Conservation (phyloP, 1,140 invertebrate species). For the Drosophila athabasca region DNA sequence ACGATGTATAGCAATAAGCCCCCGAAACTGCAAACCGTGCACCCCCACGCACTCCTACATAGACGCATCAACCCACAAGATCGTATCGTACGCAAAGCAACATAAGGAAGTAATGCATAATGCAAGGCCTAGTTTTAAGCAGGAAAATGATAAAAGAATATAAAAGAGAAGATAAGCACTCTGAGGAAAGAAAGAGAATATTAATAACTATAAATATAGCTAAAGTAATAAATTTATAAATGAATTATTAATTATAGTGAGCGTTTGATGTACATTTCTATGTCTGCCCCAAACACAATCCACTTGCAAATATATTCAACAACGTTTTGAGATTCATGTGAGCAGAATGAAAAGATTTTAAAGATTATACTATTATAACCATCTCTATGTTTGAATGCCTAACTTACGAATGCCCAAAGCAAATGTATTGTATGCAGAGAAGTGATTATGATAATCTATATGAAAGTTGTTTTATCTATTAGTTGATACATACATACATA, state of each 20-base stretch:
- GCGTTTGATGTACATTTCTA: constrained; percentile 76
- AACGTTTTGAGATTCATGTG: constrained; percentile 50
- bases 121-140: constrained; percentile 58
- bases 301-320: constrained; percentile 8
- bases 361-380: constrained; percentile 31
- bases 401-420: constrained; percentile 9
- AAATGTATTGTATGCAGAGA: constrained; percentile 16
- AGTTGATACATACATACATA: constrained; percentile 38
- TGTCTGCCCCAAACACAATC: constrained; percentile 23
- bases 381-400: constrained; percentile 22
- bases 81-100: constrained; percentile 49
- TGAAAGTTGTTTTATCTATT: constrained; percentile 57
- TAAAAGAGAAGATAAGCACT: constrained; percentile 23
- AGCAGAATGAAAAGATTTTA: constrained; percentile 44
- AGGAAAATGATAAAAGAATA: constrained; percentile 30
- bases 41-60: constrained; percentile 5
- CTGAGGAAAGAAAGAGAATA: constrained; percentile 51
- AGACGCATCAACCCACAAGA: constrained; percentile 34
- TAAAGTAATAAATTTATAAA: constrained; percentile 82
- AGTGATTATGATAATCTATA: constrained; percentile 43
- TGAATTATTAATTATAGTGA: constrained; percentile 76
- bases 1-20: constrained; percentile 66
- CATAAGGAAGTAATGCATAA: constrained; percentile 66
- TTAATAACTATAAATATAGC: constrained; percentile 79
- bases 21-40: constrained; percentile 9